Base-by-base conservation (phyloP, 2,113 vertebrate genomes). In the Platanista minor region DNA sequence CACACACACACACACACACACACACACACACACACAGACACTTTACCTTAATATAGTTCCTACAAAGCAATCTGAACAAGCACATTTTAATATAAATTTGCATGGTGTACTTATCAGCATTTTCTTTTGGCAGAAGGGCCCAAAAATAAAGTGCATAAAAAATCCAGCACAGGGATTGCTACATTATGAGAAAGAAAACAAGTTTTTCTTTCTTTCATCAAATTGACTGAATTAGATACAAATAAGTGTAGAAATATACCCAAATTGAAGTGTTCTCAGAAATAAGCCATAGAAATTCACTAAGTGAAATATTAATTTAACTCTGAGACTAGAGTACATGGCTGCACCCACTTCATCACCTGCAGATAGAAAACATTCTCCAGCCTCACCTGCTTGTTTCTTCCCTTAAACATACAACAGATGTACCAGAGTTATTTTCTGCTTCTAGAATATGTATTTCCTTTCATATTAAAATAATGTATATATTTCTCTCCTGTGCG, bases 261-360 rank as follows among this genome's bases (percentile, higher is more conserved):
- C 64, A 94, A 93, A 97, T 85, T 87, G 88, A 67, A 96, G n/a
- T 91, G 59, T 82, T 86, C 67, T 89, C 29, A 89, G n/a, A 86
- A 86, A 85, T 72, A 61, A 61, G 41, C 9, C 43, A 52, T 17
- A 86, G 57, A 96, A 78, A 89, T 78, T 92, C 54, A 90, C 69
- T 85, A 81, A 64, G n/a, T 9, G 64, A 71, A 90, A 52, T 57
- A 91, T 21, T 84, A 86, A 67, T 90, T 54, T 72, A 91, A 61
- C 39, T 57, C 29, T 4, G 8, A 95, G n/a, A 33, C 57, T 46
- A 85, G 46, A 84, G 33, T 64, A 59, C 3, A 13, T 6, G 13
- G 69, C 8, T 54, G 2, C 0, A 21, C 7, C 62, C 52, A 88
- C 36, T 75, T 31, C 21, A 59, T 91, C 52, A 57, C 18, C 77